These are phyloP conservation scores for Gymnobelideus leadbeateri DNA, from an alignment of 2,113 vertebrate species.

Conservation along the genomic window DNA sequence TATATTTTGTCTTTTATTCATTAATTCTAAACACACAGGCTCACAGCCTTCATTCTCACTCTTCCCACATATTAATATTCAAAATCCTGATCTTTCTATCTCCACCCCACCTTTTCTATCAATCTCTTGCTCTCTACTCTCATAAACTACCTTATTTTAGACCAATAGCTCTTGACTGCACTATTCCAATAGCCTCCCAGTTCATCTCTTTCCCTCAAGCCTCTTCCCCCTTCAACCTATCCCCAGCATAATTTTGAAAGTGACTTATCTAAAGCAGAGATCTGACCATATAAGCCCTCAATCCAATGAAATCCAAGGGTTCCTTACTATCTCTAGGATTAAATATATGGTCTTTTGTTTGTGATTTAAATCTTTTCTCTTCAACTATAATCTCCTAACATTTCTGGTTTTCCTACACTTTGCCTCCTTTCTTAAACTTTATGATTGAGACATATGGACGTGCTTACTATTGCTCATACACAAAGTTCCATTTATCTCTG, in stretches of 20 bases:
- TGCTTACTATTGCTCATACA: neutral
- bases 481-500: neutral
- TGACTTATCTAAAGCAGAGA: no score
- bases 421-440: neutral
- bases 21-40: neutral
- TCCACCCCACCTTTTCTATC: neutral
- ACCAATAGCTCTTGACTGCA: no score
- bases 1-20: neutral
- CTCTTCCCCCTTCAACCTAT: no score
- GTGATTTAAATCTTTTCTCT: neutral
- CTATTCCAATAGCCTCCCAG: no score
- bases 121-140: neutral
- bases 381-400: neutral
- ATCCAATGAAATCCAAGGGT: neutral
- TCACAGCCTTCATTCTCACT: neutral
- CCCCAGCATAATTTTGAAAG: no score
- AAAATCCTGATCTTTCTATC: neutral
- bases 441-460: neutral
- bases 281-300: neutral
- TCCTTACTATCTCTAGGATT: neutral
- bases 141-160: neutral
- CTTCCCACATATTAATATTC: neutral
- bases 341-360: neutral
- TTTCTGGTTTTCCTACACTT: neutral
- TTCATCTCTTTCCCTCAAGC: no score